These are phyloP conservation scores for Ophioderma brevispina DNA, from an alignment of 35 echinoderm and acorn worm species.

Conservation along the genomic window DNA sequence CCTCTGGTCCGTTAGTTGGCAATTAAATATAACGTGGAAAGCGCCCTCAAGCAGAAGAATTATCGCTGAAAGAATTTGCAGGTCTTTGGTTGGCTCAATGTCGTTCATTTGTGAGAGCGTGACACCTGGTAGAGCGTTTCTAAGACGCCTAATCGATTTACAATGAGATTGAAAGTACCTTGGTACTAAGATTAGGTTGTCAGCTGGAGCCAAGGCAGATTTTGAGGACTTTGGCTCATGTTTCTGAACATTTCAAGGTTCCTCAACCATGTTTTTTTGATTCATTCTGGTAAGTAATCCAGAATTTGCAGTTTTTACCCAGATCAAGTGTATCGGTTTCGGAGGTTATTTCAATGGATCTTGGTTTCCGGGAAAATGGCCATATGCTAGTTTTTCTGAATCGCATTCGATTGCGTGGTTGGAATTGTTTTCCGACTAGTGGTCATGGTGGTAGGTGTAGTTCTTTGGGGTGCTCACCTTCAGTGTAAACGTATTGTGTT, in stretches of 20 bases:
- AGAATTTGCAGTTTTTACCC: slow-evolving; percentile 12
- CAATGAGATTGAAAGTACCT: background rate
- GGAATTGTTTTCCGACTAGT: slow-evolving; percentile 34
- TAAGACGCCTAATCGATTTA: slow-evolving; percentile 45
- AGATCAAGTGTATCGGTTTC: slow-evolving; percentile 6
- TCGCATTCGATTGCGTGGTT: slow-evolving; percentile 21
- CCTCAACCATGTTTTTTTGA: background rate
- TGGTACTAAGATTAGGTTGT: slow-evolving; percentile 35
- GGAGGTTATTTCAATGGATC: slow-evolving; percentile 17
- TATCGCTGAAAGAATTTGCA: slow-evolving; percentile 48
- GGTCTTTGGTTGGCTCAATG: slow-evolving; percentile 31
- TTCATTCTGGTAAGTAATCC: background rate
- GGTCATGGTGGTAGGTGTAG: slow-evolving; percentile 7
- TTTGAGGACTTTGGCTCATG: background rate
- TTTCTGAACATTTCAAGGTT: slow-evolving; percentile 16
- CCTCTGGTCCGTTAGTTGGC: background rate
- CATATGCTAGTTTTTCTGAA: background rate
- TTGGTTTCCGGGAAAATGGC: slow-evolving; percentile 38
- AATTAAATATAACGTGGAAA: background rate
- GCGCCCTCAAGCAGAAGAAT: background rate
- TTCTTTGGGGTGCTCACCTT: background rate
- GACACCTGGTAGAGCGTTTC: slow-evolving; percentile 34
- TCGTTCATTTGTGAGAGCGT: slow-evolving; percentile 55
- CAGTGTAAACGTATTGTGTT: slow-evolving; percentile 2
- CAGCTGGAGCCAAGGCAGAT: background rate